Conservation (phyloP, 2,113 vertebrate genomes). For the human (Homo sapiens) region DNA sequence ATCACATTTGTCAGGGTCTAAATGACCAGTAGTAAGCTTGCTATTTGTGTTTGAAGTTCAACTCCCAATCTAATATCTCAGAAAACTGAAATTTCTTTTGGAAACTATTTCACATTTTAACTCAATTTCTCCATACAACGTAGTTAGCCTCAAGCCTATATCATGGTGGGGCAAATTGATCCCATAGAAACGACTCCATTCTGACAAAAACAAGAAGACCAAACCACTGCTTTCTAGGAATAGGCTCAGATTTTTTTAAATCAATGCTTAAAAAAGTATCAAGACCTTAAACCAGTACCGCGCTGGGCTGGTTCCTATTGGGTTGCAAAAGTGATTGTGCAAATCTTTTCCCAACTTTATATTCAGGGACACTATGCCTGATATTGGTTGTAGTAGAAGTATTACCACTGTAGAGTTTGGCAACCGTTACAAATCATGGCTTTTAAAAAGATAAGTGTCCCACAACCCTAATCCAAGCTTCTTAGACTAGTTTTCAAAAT, state of each 20-base stretch:
- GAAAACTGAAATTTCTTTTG: background rate
- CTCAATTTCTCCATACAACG: background rate
- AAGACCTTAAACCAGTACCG: background rate
- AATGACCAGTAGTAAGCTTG: background rate
- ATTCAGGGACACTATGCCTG: rapidly evolving
- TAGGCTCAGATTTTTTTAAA: background rate
- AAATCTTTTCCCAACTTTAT: background rate
- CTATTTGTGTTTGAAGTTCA: slow-evolving; percentile 36
- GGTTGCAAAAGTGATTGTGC: rapidly evolving
- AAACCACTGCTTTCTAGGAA: background rate
- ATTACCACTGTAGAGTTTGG: background rate
- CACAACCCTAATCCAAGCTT: background rate
- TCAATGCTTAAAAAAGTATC: background rate
- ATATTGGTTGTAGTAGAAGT: background rate
- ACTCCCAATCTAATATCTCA: background rate
- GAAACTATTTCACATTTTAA: background rate
- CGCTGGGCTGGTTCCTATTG: background rate
- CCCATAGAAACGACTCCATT: background rate
- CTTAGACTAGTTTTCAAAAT: background rate
- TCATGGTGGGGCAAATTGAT: background rate
- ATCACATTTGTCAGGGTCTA: slow-evolving; percentile 27
- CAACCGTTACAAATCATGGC: background rate
- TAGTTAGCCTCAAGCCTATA: background rate
- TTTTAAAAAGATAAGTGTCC: background rate
- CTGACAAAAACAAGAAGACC: background rate